These are phyloP conservation scores for Muschampia plurimacula DNA, from an alignment of 2,888 invertebrate genomes.

Conservation along the genomic window DNA sequence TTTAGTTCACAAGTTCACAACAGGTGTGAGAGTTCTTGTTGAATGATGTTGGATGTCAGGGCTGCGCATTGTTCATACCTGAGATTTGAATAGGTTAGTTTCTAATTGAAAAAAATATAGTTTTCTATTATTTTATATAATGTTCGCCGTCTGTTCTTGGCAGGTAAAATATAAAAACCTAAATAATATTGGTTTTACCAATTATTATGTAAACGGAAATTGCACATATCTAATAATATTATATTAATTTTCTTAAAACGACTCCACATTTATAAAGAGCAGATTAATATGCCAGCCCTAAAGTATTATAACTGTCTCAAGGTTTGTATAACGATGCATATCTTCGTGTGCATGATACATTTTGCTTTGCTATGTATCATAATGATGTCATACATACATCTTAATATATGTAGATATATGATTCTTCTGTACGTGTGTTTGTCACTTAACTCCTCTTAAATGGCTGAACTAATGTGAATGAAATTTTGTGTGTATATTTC, in stretches of 20 bases:
- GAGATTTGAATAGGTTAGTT: not conserved
- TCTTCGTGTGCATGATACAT: not conserved
- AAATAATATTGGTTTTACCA: not conserved
- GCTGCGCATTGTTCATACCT: not conserved
- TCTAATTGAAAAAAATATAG: not conserved
- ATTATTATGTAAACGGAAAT: too few relatives aligned
- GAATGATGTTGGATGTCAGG: conserved; percentile 23
- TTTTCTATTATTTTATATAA: not conserved
- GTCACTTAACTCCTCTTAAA: too few relatives aligned
- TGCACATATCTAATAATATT: not conserved
- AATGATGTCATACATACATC: not conserved
- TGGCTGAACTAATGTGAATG: too few relatives aligned
- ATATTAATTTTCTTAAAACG: not conserved
- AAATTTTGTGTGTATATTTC: too few relatives aligned
- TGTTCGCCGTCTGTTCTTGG: not conserved
- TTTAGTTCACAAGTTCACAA: conserved; percentile 33
- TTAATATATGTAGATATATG: too few relatives aligned
- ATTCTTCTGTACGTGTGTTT: too few relatives aligned
- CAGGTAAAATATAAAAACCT: not conserved
- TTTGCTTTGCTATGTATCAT: not conserved
- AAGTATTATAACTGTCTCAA: conserved; percentile 16
- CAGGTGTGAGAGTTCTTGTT: conserved; percentile 24
- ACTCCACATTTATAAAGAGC: not conserved
- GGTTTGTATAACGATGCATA: conserved; percentile 17
- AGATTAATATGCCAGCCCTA: conserved; percentile 8